A percentile compares a stretch with the other conserved stretches of the same genome.
phyloP scores from a whole-genome alignment of 64 coral and sea anemone genomes.

The Porites lutea region DNA sequence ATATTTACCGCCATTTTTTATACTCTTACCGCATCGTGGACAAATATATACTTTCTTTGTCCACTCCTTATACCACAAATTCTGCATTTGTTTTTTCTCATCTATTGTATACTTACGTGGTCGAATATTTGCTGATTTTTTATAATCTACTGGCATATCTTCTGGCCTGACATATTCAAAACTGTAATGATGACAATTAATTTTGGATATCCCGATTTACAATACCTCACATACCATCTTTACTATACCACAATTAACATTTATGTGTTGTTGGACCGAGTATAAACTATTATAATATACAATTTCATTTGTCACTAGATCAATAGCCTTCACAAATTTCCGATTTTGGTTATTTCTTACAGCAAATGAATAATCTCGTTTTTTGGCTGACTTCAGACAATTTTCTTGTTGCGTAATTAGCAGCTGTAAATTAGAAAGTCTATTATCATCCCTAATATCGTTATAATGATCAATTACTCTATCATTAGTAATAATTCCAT shows the following conservation, averaged over 20 bases:
- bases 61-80: background rate
- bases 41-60: background rate
- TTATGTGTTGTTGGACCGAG: slow-evolving; percentile 41
- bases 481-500: background rate
- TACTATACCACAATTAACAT: slow-evolving; percentile 30
- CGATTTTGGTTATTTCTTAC: slow-evolving; percentile 2
- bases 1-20: too few relatives aligned
- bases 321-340: slow-evolving; percentile 52
- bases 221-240: slow-evolving; percentile 54
- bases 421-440: too few relatives aligned
- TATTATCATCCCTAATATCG: background rate
- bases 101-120: background rate
- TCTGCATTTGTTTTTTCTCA: background rate
- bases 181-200: background rate
- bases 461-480: slow-evolving; percentile 30
- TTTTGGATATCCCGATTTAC: slow-evolving; percentile 55
- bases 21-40: too few relatives aligned
- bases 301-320: slow-evolving; percentile 16
- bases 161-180: slow-evolving; percentile 4
- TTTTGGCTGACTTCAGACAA: background rate
- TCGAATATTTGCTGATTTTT: background rate
- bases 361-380: slow-evolving; percentile 38
- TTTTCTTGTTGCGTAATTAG: too few relatives aligned
- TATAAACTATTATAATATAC: slow-evolving; percentile 49
- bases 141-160: slow-evolving; percentile 27